Evolutionary conservation across 2,888 invertebrate genomes (phyloP), one percentile per base, ranked within the genome.

Genomic region (Patella caerulea): DNA sequence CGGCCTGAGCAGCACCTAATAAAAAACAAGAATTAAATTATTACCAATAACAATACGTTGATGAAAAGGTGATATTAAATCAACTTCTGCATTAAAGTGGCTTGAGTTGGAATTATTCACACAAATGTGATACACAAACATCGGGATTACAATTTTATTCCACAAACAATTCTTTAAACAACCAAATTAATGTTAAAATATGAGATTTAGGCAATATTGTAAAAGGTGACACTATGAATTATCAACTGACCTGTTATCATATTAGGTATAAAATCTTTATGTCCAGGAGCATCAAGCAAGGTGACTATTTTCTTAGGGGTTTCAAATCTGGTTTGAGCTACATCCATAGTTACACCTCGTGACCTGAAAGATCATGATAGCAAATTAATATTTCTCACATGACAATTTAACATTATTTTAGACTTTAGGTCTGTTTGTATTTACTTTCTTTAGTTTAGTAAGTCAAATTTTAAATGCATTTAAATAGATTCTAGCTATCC

Each of bases 221-320:
- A 45, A 45, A 45, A 45, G 45, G 9, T 45, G 7, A 45, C 7
- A 45, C 9, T 45, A 45, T 45, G 4, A 45, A 45, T 45, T 9
- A 45, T 9, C 45, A 9, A 45, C 45, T 59, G 80, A 92, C 93
- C 93, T 17, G 96, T 96, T 85, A 99, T 99, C 99, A 99, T 99
- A 89, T 99, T 99, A 2, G 99, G 99, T 90, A 99, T 99, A 90
- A 99, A 99, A 92, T 99, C 99, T 91, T 97, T 98, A 92, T 99
- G 99, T 0, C 99, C 99, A 0, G 99, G 99, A 53, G 99, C 98
- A 93, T 99, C 99, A 78, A 99, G 93, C 72, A 99, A 85, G 11
- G 91, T 91, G 52, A 93, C 89, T 15, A 91, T 90, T 92, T 97
- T 97, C 3, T 94, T 94, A 76, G 95, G 94, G 0, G 98, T 97